A percentile compares a stretch with the other conserved stretches of the same genome.
Conservation (phyloP, 1,140 invertebrate species). For the Latrodectus geometricus region DNA sequence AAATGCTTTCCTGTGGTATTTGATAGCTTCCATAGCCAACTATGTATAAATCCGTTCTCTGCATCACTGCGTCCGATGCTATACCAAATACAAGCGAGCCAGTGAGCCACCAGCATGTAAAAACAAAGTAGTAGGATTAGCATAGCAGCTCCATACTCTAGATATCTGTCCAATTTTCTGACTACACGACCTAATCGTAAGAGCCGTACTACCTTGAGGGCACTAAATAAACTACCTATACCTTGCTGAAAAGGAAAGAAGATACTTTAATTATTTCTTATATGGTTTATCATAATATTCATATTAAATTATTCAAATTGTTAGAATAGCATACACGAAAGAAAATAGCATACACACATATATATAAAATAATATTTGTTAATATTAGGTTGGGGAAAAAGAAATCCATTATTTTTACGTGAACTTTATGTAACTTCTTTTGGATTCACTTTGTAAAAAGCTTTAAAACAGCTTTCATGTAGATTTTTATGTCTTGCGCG, state of each 20-base stretch:
- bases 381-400: no score
- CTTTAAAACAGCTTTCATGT: no score
- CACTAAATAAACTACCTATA: slow-evolving; percentile 98
- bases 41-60: slow-evolving; percentile 82
- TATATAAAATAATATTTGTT: not conserved
- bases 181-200: slow-evolving; percentile 96
- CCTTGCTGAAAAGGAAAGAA: slow-evolving; percentile 76
- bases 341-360: not conserved
- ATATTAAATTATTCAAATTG: slow-evolving; percentile 1
- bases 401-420: no score
- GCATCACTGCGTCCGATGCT: slow-evolving; percentile 89
- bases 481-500: no score
- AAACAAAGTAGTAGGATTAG: slow-evolving; percentile 97
- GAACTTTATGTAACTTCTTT: no score
- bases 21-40: slow-evolving; percentile 94
- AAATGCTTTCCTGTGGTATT: slow-evolving; percentile 82
- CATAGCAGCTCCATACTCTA: slow-evolving; percentile 99
- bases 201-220: slow-evolving; percentile 97
- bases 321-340: not conserved
- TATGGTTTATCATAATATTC: no score
- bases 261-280: not conserved
- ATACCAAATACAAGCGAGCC: slow-evolving; percentile 99
- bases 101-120: slow-evolving; percentile 98
- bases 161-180: slow-evolving; percentile 97
- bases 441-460: no score